Base-by-base conservation (phyloP, 2,113 vertebrate genomes). In the Cromileptes altivelis region DNA sequence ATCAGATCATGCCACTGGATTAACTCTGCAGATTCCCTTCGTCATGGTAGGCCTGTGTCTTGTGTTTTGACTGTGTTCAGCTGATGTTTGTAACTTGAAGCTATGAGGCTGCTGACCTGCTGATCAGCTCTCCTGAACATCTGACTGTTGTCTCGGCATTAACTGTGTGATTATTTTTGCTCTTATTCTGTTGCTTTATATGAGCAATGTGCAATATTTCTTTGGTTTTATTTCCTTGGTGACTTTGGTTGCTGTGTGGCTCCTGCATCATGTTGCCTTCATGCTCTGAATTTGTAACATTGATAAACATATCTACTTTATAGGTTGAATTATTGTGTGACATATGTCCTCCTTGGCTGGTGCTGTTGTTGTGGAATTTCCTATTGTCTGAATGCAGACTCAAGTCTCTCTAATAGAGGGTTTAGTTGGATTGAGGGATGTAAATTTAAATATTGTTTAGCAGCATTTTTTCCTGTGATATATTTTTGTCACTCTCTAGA, bases 301-400 rank as follows among this genome's bases (percentile, higher is more conserved):
- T 37, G 12, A 64, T 49, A 57, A 47, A 49, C 3, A 49, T 45
- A 9, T 2, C 8, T 45, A 10, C 8, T 45, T 45, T 10, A 33
- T 12, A 11, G 25, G 15, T 8, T 63, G 15, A 15, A 23, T 19
- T 68, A 21, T 2, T 40, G 55, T 37, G 27, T 65, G 37, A 37
- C 18, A 1, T n/a, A 45, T 12, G 13, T 42, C 4, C 56, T 13
- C 25, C 13, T 19, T 49, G 6, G 10, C 57, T 45, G 62, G 0
- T 49, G 53, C 27, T 52, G 27, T 63, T 72, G 21, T 49, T 14
- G 53, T 70, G 30, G 15, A 72, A 21, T 82, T 50, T 71, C 4
- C 19, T 33, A 2, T 50, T 23, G 7, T 10, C 21, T 62, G 45
- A 55, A 27, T 49, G 17, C 33, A 23, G 4, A 25, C 53, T 53